Percentiles rank a stretch among this genome's conserved stretches.
Conservation (phyloP, 2,888 invertebrate species). For the Melanostoma mellinum region DNA sequence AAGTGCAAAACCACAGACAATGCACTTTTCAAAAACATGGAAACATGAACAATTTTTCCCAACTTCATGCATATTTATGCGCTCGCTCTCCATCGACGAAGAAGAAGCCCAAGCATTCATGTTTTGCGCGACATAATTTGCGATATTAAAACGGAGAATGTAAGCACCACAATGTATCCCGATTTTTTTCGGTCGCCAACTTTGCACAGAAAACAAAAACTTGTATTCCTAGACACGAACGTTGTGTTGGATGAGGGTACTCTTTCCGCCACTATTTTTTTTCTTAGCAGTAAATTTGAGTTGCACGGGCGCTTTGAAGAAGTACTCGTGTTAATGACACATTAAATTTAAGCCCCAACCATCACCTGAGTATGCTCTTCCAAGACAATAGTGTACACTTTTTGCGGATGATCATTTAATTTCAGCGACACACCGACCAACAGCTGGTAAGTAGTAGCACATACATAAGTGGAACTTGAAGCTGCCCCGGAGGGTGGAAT, state of each 20-base stretch:
- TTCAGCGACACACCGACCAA: background rate
- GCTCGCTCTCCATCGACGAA: constrained; percentile 8
- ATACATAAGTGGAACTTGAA: constrained; percentile 9
- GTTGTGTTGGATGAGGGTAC: constrained; percentile 6
- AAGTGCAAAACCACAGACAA: constrained; percentile 59
- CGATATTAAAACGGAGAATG: constrained; percentile 37
- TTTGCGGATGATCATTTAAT: constrained; percentile 50
- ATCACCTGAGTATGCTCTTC: constrained; percentile 58
- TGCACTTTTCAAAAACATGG: constrained; percentile 43
- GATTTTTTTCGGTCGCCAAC: background rate
- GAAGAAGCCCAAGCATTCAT: constrained; percentile 25
- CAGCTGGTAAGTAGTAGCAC: background rate
- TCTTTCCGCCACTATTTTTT: constrained; percentile 7
- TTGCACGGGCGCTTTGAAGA: constrained; percentile 13
- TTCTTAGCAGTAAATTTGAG: constrained; percentile 27
- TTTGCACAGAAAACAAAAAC: background rate
- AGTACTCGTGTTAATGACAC: constrained; percentile 67
- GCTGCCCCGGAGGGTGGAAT: constrained; percentile 33
- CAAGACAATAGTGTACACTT: constrained; percentile 42
- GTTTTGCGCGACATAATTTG: constrained; percentile 58
- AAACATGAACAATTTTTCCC: constrained; percentile 26
- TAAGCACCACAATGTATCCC: constrained; percentile 12
- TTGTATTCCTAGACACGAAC: constrained; percentile 23
- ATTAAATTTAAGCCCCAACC: constrained; percentile 58
- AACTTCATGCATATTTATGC: constrained; percentile 63